These are phyloP conservation scores for Caenorhabditis drosophilae DNA, from an alignment of 2,888 invertebrate genomes.

Conservation along the genomic window DNA sequence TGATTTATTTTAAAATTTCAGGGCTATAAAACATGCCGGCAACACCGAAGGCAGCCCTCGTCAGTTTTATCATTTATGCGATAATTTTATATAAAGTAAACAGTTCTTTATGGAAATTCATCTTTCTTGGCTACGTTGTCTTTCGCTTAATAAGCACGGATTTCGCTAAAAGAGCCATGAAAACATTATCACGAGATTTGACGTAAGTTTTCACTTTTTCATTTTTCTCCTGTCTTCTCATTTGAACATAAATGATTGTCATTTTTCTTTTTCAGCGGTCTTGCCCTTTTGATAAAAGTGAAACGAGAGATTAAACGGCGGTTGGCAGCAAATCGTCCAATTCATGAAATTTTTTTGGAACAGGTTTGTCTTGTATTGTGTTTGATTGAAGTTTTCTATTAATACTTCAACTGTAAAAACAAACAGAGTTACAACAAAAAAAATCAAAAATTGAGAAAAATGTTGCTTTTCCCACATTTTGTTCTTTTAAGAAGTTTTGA, in stretches of 20 bases:
- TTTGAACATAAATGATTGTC: background rate
- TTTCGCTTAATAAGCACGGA: conserved; percentile 50
- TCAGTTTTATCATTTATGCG: conserved; percentile 48
- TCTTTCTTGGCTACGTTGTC: conserved; percentile 43
- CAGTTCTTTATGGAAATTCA: conserved; percentile 42
- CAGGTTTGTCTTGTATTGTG: conserved; percentile 34
- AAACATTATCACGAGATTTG: conserved; percentile 60
- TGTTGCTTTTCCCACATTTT: too few relatives aligned
- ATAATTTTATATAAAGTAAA: conserved; percentile 38
- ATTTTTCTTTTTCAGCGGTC: conserved; percentile 61
- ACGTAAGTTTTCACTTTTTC: conserved; percentile 45
- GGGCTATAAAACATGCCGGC: conserved; percentile 47
- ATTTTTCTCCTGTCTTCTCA: background rate
- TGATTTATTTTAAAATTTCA: too few relatives aligned
- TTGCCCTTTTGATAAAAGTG: conserved; percentile 51
- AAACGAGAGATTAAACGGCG: conserved; percentile 49
- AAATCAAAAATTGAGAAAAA: too few relatives aligned
- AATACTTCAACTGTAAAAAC: too few relatives aligned
- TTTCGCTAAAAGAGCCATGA: conserved; percentile 44
- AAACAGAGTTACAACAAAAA: too few relatives aligned
- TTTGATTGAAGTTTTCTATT: background rate
- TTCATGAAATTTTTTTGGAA: conserved; percentile 63
- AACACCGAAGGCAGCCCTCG: conserved; percentile 43
- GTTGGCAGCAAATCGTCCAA: conserved; percentile 53
- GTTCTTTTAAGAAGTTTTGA: too few relatives aligned